A percentile compares a stretch with the other conserved stretches of the same genome.
These are phyloP conservation scores for Petrocephalus schoutedeni DNA, from an alignment of 2,797 vertebrate genomes.

Conservation along the genomic window DNA sequence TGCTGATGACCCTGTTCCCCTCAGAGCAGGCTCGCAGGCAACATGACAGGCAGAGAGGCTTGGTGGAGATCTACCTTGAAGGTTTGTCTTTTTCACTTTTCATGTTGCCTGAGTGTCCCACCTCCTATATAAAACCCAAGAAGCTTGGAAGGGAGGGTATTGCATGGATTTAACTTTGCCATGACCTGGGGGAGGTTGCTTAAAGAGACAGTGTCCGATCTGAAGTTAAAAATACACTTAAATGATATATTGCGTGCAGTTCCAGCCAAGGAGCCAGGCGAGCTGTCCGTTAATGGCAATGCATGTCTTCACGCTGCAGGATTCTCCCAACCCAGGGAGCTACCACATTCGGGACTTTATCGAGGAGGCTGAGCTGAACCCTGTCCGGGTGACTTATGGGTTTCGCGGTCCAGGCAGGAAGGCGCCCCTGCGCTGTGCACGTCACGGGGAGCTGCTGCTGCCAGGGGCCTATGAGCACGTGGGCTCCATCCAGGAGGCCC, in stretches of 20 bases:
- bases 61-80: constrained; percentile 61
- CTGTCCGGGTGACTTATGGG: constrained; percentile 56
- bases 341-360: constrained; percentile 61
- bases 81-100: constrained; percentile 46
- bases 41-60: constrained; percentile 45
- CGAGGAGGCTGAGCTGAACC: constrained; percentile 65
- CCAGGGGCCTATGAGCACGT: constrained; percentile 53
- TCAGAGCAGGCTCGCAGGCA: constrained; percentile 45
- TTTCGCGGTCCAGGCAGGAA: constrained; percentile 66
- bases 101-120: neutral
- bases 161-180: neutral
- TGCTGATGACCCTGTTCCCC: constrained; percentile 32
- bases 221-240: neutral
- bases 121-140: neutral
- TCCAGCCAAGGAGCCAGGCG: neutral
- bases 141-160: neutral
- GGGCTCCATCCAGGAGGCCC: constrained; percentile 51
- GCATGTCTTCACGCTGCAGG: constrained; percentile 35
- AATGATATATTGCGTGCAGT: neutral
- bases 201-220: neutral
- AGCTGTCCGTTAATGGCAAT: neutral
- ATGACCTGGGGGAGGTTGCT: neutral
- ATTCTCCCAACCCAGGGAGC: constrained; percentile 56
- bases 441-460: constrained; percentile 44
- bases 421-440: constrained; percentile 26